Conservation (phyloP, 2,113 vertebrate genomes). For the Corythoichthys haematopterus region DNA sequence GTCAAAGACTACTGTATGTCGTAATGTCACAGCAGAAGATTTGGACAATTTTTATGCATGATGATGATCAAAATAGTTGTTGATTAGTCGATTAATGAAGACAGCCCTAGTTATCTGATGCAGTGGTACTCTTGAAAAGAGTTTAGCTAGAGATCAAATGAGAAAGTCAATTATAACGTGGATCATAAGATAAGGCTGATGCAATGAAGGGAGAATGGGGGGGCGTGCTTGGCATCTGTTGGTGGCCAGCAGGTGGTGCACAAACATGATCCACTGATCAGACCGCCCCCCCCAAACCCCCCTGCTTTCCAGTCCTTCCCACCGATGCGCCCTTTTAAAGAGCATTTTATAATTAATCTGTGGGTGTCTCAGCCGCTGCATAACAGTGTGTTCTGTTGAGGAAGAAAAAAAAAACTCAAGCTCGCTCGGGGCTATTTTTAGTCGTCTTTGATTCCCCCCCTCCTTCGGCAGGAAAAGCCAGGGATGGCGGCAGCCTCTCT, state of each 20-base stretch:
- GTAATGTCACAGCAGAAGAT: too few species aligned
- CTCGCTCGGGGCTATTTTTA: constrained; percentile 65
- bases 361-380: constrained; percentile 53
- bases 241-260: constrained; percentile 71
- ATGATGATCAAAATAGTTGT: too few species aligned
- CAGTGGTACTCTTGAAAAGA: too few species aligned
- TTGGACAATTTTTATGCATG: too few species aligned
- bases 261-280: constrained; percentile 45
- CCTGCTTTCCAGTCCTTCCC: neutral
- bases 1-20: too few species aligned
- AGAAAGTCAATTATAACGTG: neutral
- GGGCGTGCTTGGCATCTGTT: constrained; percentile 8
- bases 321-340: constrained; percentile 40
- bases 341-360: constrained; percentile 68
- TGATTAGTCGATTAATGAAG: too few species aligned
- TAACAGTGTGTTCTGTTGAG: constrained; percentile 58
- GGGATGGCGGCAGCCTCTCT: constrained; percentile 39
- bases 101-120: too few species aligned
- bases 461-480: constrained; percentile 38
- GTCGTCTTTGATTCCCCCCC: constrained; percentile 54
- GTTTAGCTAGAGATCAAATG: neutral
- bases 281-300: neutral
- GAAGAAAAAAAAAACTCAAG: constrained; percentile 18
- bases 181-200: constrained; percentile 54
- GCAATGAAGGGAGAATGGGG: constrained; percentile 54